Base-by-base conservation (phyloP, 2,888 invertebrate genomes). In the Tanypteryx hageni region DNA sequence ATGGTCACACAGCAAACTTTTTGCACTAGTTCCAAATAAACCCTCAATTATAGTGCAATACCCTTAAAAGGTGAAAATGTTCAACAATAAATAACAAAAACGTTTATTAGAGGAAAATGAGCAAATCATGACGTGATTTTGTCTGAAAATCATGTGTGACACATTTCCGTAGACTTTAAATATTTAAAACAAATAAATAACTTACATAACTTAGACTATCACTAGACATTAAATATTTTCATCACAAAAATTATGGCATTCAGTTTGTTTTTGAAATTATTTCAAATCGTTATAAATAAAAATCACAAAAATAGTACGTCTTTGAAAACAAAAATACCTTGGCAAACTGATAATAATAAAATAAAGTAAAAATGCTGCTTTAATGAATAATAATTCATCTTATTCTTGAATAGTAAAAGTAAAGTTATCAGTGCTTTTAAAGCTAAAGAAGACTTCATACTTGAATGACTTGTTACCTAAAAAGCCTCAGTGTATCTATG, bases 61-160 rank as follows among this genome's bases (percentile, higher is more conserved):
- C 64, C 31, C 44, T 44, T 64, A 44, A 56, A n/a, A 18, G 13
- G 44, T 61, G 64, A 89, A 22, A 89, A n/a, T 11, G n/a, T 61
- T 89, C 56, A 89, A 89, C 89, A 89, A 89, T 89, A 64, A 89
- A 64, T 64, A 89, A 68, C 89, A 89, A 89, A 89, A 89, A 89
- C 44, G 0, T 89, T 89, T 89, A 44, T 44, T 61, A 89, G 64
- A 89, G 64, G 64, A 89, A 61, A 89, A 89, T 64, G 61, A 56
- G 89, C 18, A 64, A 61, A 89, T 61, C 64, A 44, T 13, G 61
- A 68, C n/a, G 44, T 56, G 57, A 31, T 83, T 18, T 56, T 56
- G 83, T 18, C 14, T 68, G 13, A 68, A 64, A 89, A 68, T 64
- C 31, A 64, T 64, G 64, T 64, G 64, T 18, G 64, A 89, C 56